A percentile compares a stretch with the other conserved stretches of the same genome.
phyloP scores from a whole-genome alignment of 2,113 vertebrate genomes.

The Bubo bubo region DNA sequence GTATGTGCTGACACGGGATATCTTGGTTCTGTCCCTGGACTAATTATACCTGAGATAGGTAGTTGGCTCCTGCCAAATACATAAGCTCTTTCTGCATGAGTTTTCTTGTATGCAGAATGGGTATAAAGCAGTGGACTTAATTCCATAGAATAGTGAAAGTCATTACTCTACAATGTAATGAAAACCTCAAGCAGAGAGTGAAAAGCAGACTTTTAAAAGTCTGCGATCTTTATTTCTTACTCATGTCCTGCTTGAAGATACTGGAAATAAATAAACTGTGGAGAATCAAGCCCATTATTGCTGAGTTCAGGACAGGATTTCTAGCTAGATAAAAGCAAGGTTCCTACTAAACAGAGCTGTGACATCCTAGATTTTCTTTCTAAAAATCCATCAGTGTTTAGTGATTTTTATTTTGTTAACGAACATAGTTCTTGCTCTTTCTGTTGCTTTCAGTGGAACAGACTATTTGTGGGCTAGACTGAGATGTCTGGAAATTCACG shows the following conservation, averaged over 20 bases:
- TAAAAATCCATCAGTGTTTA: neutral
- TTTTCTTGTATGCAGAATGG: neutral
- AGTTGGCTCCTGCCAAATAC: neutral
- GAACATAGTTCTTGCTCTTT: neutral
- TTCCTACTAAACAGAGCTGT: neutral
- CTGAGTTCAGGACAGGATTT: neutral
- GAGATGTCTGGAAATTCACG: neutral
- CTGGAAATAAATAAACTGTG: neutral
- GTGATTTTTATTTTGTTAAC: neutral
- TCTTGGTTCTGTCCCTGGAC: neutral
- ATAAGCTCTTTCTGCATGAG: neutral
- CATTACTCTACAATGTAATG: neutral
- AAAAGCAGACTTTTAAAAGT: neutral
- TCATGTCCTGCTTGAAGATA: neutral
- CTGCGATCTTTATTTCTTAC: neutral
- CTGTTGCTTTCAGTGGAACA: neutral
- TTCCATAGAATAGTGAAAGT: neutral
- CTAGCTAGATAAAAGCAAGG: neutral
- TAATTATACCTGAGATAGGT: neutral
- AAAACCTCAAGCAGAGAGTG: neutral
- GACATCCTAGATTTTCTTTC: neutral
- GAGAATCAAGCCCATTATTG: neutral
- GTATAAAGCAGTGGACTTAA: neutral
- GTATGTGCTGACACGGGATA: fast-evolving
- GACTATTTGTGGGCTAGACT: neutral